Percentiles rank a stretch among this genome's conserved stretches.
These are phyloP conservation scores for Tretioscincus oriximinensis DNA, from an alignment of 2,113 vertebrate species.

Conservation along the genomic window DNA sequence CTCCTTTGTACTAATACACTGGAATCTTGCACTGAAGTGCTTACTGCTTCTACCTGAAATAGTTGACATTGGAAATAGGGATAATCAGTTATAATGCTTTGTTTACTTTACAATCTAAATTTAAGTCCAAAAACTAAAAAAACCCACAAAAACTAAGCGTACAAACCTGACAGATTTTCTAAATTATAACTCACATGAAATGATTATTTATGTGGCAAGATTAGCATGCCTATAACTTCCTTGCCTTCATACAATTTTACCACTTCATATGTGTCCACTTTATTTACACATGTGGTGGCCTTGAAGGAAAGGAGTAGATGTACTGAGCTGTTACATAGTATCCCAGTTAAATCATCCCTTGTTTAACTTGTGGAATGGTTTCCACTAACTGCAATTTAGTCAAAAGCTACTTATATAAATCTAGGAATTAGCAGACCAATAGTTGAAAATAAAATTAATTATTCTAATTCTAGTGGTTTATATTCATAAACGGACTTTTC, in stretches of 20 bases:
- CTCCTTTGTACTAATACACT: constrained; percentile 97
- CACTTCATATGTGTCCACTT: background rate
- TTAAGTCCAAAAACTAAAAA: too few species aligned
- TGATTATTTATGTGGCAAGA: background rate
- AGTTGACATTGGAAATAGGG: background rate
- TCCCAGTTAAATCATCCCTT: too few species aligned
- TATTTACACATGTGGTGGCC: background rate
- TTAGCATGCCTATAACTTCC: background rate
- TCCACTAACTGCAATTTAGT: too few species aligned
- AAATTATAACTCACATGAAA: background rate
- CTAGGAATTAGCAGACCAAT: too few species aligned
- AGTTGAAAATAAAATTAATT: too few species aligned
- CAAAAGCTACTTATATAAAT: too few species aligned
- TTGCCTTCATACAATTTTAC: background rate
- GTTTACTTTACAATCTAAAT: background rate
- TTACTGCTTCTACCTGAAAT: constrained; percentile 94
- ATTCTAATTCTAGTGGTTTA: too few species aligned
- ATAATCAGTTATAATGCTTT: constrained; percentile 7
- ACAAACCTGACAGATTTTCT: background rate
- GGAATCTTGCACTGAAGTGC: constrained; percentile 96
- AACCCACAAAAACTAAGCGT: background rate
- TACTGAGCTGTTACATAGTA: too few species aligned
- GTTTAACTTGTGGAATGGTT: too few species aligned
- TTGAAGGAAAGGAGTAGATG: background rate
- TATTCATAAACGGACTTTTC: too few species aligned